Conservation (phyloP, 1,140 invertebrate species). For the Coptotermes formosanus region DNA sequence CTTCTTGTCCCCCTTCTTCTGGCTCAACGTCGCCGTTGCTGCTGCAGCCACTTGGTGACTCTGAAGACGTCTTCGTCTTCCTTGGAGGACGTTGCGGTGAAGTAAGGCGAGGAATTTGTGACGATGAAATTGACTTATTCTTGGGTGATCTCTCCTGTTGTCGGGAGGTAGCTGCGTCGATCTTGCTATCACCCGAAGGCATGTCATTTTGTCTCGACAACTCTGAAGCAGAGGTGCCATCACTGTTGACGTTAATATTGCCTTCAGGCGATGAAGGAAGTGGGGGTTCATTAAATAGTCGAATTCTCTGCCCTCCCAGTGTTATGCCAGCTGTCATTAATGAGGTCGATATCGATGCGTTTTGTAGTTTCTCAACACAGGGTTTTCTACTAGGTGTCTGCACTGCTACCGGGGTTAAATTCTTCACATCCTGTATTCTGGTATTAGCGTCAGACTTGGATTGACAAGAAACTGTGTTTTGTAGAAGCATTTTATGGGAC, state of each 20-base stretch:
- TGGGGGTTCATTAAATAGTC: constrained; percentile 47
- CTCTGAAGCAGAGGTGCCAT: too few species aligned
- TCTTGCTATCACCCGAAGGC: background rate
- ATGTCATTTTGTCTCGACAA: too few species aligned
- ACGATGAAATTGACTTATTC: constrained; percentile 49
- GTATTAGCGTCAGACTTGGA: background rate
- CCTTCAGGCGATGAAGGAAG: too few species aligned
- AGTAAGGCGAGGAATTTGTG: constrained; percentile 20
- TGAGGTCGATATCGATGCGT: constrained; percentile 41
- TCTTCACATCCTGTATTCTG: background rate
- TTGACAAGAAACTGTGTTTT: background rate
- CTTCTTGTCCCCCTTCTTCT: background rate
- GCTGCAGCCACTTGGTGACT: background rate
- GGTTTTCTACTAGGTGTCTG: constrained; percentile 36
- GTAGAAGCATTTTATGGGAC: background rate
- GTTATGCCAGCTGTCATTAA: constrained; percentile 43
- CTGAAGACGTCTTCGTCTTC: constrained; percentile 36
- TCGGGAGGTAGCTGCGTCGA: background rate
- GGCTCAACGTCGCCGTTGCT: background rate
- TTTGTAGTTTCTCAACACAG: too few species aligned
- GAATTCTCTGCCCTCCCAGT: constrained; percentile 51
- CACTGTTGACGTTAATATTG: too few species aligned
- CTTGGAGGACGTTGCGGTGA: constrained; percentile 46
- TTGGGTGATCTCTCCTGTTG: constrained; percentile 35
- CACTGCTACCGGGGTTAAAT: background rate